Percentiles rank a stretch among this genome's conserved stretches.
phyloP scores from a whole-genome alignment of 2,888 invertebrate genomes.

The Cosmopolites sordidus region DNA sequence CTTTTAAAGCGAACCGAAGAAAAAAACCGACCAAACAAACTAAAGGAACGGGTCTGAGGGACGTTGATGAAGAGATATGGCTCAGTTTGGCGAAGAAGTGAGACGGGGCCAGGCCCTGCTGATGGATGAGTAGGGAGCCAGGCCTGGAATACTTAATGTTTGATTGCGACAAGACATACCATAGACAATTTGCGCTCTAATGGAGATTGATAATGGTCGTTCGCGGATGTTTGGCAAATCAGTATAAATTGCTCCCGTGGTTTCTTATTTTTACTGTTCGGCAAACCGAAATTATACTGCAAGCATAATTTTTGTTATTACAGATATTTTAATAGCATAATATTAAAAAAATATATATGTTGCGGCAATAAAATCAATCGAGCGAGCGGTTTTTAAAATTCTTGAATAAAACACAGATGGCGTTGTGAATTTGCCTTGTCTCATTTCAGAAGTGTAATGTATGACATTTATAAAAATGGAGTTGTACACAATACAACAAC shows the following conservation, averaged over 20 bases:
- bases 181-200: constrained; percentile 41
- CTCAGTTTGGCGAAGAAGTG: constrained; percentile 33
- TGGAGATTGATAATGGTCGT: constrained; percentile 33
- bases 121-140: constrained; percentile 43
- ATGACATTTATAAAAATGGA: too few species aligned
- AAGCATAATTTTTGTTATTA: too few species aligned
- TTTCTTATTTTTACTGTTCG: constrained; percentile 10
- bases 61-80: constrained; percentile 48
- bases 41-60: constrained; percentile 2
- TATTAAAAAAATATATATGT: too few species aligned
- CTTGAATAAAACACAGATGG: too few species aligned
- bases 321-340: too few species aligned
- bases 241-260: constrained; percentile 27
- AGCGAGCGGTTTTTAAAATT: too few species aligned
- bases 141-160: constrained; percentile 46
- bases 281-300: neutral
- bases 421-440: too few species aligned
- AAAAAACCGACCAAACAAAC: neutral
- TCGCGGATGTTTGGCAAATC: constrained; percentile 20
- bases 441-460: too few species aligned
- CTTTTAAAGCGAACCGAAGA: neutral
- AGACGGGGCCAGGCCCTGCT: constrained; percentile 34
- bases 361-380: too few species aligned
- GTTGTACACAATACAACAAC: too few species aligned
- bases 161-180: constrained; percentile 42